Evolutionary conservation across 1,140 invertebrate species (phyloP), one percentile per base, ranked within the genome.

Genomic region (Cephus cinctus): DNA sequence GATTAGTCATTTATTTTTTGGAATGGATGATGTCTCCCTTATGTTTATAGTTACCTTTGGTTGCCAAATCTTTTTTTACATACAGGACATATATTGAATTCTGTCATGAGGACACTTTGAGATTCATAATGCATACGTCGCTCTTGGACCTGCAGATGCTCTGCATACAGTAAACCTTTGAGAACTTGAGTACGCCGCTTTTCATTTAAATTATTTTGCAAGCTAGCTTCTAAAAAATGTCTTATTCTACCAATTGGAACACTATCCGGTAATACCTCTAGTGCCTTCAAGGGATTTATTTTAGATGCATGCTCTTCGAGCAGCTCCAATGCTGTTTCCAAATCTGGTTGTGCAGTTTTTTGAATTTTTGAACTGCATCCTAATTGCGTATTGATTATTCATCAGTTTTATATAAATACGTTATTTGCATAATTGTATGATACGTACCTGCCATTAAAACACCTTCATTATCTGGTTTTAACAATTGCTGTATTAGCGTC

Each of bases 1-100:
- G 27, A 43, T 60, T 59, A 50, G 12, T 14, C 31, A 36, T 11
- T 32, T 43, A 58, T 47, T 47, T 35, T 47, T 43, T 25, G 34
- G 35, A 62, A 52, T 50, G 46, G 38, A 54, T 56, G 43, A n/a
- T n/a, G n/a, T n/a, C n/a, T n/a, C n/a, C n/a, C n/a, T n/a, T n/a
- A n/a, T 46, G 16, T 12, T 31, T 47, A 42, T 56, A 61, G 53
- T 60, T 68, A 89, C 88, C 86, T 93, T 74, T 92, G 88, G 70
- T 91, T 93, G 16, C 86, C 86, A 72, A 98, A 96, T 48, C 89
- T 80, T 67, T 96, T 97, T 63, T 90, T 92, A 66, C 95, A 98
- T 2, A 92, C 91, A 8, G 84, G 83, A 78, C 95, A 98, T 12
- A 92, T 83, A 61, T 91, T 92, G 49, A 86, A 85, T 59, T 96